These are phyloP conservation scores for Antigone vipio DNA, from an alignment of 2,113 vertebrate genomes.

Conservation along the genomic window DNA sequence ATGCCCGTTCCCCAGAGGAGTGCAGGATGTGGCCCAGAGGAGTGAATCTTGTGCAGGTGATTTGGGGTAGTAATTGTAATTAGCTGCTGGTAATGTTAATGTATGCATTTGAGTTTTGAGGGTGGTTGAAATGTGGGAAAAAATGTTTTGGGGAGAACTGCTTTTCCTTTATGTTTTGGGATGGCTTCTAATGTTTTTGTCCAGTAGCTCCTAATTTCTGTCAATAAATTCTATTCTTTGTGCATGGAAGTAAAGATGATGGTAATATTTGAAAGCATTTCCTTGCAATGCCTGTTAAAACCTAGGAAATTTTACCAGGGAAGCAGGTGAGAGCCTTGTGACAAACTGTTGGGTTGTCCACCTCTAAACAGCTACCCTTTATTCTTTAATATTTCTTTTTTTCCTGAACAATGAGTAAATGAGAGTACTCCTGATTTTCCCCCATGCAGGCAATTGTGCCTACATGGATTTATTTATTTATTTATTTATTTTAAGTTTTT, in stretches of 20 bases:
- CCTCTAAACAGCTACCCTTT: not conserved
- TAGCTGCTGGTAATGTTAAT: not conserved
- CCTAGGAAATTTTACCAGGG: not conserved
- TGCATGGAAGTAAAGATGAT: not conserved
- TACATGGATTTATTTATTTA: fast-evolving
- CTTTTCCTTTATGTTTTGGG: not conserved
- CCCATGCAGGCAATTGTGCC: fast-evolving
- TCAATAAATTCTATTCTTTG: not conserved
- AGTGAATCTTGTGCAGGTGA: not conserved
- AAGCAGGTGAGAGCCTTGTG: not conserved
- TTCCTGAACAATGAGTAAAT: not conserved
- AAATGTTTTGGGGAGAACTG: not conserved
- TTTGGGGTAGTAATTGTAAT: not conserved
- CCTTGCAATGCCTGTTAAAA: not conserved
- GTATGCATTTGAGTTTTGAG: not conserved
- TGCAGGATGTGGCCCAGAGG: not conserved
- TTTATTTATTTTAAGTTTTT: not conserved
- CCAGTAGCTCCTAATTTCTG: not conserved
- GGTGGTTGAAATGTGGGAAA: not conserved
- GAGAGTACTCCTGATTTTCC: not conserved
- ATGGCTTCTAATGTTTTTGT: not conserved
- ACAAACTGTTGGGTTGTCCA: not conserved
- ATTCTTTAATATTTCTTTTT: not conserved
- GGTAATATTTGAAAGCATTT: not conserved
- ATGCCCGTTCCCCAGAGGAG: not conserved